Base-by-base conservation (phyloP, 2,888 invertebrate species). In the Sphaerophoria taeniata region DNA sequence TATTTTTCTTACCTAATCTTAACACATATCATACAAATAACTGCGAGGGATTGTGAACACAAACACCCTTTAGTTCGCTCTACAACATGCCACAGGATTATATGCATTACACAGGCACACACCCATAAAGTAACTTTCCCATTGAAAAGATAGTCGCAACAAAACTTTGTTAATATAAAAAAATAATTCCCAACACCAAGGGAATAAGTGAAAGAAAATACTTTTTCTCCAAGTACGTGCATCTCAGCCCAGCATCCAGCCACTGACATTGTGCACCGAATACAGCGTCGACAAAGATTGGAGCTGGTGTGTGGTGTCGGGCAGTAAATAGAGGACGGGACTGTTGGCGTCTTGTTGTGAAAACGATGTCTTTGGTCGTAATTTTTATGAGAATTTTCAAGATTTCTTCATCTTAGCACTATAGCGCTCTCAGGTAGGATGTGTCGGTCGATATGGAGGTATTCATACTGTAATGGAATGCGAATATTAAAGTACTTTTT, bases 101-200 rank as follows among this genome's bases (percentile, higher is more conserved):
- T 24, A 39, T 6, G 24, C 24, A 24, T 24, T 33, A 14, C 7
- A 6, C 6, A 43, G 3, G 4, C 33, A 47, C 33, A 45, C 4
- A 45, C n/a, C 16, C 6, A 49, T 43, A 55, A 39, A 53, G 51
- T 69, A n/a, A 69, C 69, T 69, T 70, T 70, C 33, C 12, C 43
- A 56, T 43, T 71, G 16, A 71, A 49, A 70, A 58, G 45, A 47
- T 58, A 49, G 43, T 70, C 58, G 16, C 58, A 58, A 45, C 16
- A 47, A 71, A 71, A 71, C 71, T 71, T 70, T 47, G 47, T 70
- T 47, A 58, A 49, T 36, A 71, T 36, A 58, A 24, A 65, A 63
- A 51, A 24, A 67, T 36, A 24, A 67, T 36, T 67, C 12, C 36
- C 16, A 51, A 36, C 65, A 65, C 49, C 65, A 67, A 51, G 65